Conservation (phyloP, 37 sponge, comb jelly and placozoan genomes). For the Dysidea cf. avara region DNA sequence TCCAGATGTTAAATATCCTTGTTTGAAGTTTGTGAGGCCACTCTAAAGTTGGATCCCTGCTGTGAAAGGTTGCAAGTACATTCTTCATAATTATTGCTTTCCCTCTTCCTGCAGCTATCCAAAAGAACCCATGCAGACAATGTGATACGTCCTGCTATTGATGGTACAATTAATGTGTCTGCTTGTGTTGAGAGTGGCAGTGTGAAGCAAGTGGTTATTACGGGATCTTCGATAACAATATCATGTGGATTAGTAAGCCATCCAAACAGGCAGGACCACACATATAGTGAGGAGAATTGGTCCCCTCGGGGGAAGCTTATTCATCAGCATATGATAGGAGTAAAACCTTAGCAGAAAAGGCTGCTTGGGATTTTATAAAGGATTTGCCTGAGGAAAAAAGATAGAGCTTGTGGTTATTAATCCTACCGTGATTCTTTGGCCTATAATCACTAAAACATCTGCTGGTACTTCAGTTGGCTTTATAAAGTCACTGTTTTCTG, state of each 20-base stretch:
- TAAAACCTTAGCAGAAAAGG: constrained; percentile 64
- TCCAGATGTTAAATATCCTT: no score
- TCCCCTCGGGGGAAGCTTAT: background rate
- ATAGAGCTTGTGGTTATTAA: constrained; percentile 65
- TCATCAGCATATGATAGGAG: constrained; percentile 44
- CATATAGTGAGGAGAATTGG: constrained; percentile 71
- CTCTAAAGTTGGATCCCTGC: no score
- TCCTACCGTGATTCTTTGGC: constrained; percentile 46
- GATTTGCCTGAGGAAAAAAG: constrained; percentile 18
- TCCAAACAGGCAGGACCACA: constrained; percentile 11
- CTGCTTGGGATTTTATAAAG: constrained; percentile 65
- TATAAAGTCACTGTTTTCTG: constrained; percentile 28
- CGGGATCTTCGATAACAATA: constrained; percentile 56
- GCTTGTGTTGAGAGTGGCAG: constrained; percentile 45
- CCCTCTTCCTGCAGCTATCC: no score
- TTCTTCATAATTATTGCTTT: no score
- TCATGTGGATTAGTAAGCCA: background rate
- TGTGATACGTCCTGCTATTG: constrained; percentile 44
- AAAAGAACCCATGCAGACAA: no score
- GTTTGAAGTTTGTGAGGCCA: no score
- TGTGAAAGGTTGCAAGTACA: no score
- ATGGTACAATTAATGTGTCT: constrained; percentile 48
- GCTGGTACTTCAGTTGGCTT: constrained; percentile 4
- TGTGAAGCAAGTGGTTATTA: constrained; percentile 73
- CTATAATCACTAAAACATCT: constrained; percentile 25